phyloP scores from a whole-genome alignment of 2,113 vertebrate species.

The Ictalurus punctatus region DNA sequence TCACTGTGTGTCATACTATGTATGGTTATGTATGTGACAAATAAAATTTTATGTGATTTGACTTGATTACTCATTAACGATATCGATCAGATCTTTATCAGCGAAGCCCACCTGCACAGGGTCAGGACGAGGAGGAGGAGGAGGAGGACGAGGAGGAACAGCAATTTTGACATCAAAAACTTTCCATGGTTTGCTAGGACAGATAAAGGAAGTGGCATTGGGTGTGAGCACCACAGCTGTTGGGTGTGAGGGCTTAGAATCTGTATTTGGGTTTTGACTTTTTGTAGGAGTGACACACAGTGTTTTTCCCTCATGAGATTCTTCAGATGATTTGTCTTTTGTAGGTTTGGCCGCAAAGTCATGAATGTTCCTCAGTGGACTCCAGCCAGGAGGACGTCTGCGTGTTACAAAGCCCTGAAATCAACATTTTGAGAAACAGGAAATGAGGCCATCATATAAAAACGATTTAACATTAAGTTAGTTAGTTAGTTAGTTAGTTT shows the following conservation, averaged over 20 bases:
- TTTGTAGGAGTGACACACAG: slow-evolving; percentile 8
- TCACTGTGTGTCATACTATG: too few species aligned
- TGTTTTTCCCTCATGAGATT: slow-evolving; percentile 62
- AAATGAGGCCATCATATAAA: not conserved
- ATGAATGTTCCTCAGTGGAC: slow-evolving; percentile 64
- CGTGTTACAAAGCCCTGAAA: slow-evolving; percentile 8
- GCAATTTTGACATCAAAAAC: slow-evolving; percentile 43
- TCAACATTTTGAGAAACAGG: not conserved
- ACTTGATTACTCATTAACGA: not conserved
- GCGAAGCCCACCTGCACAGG: too few species aligned
- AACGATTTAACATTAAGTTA: not conserved
- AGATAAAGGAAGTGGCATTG: slow-evolving; percentile 62
- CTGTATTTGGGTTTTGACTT: slow-evolving; percentile 3
- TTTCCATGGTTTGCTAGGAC: slow-evolving; percentile 88
- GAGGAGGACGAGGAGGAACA: slow-evolving; percentile 16
- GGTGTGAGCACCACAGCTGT: not conserved
- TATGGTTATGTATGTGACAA: too few species aligned
- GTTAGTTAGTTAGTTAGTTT: too few species aligned
- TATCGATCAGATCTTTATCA: not conserved
- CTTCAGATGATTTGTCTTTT: slow-evolving; percentile 68
- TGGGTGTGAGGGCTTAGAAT: slow-evolving; percentile 17
- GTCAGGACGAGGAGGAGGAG: not conserved
- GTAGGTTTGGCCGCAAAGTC: fast-evolving
- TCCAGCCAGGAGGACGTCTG: slow-evolving; percentile 73
- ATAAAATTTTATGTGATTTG: too few species aligned